Evolutionary conservation across 2,888 invertebrate species (phyloP).

Genomic region (Suillia variegata): DNA sequence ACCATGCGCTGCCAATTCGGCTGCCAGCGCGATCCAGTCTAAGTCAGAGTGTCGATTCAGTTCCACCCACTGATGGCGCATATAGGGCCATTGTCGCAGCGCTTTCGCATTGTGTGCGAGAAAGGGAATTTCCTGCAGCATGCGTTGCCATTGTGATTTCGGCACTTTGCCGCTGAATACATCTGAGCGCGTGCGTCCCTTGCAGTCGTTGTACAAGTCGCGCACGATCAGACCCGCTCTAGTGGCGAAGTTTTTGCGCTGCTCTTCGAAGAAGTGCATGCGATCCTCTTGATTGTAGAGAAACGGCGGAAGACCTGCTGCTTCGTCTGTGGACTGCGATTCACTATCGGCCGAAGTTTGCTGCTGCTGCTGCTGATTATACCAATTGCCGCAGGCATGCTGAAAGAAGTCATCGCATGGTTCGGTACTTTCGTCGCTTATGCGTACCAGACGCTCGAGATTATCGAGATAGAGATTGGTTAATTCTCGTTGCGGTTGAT

Average conservation of each 20-base stretch:
- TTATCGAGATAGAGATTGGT: slow-evolving; percentile 46
- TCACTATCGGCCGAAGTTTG: not conserved
- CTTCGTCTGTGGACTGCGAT: too few species aligned
- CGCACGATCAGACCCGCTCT: slow-evolving; percentile 41
- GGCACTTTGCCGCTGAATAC: not conserved
- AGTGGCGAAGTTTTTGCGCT: slow-evolving; percentile 41
- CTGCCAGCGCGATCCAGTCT: slow-evolving; percentile 46
- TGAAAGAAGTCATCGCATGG: slow-evolving; percentile 52
- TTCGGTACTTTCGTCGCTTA: slow-evolving; percentile 38
- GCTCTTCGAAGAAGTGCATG: slow-evolving; percentile 46
- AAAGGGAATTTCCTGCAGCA: slow-evolving; percentile 44
- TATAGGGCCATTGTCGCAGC: slow-evolving; percentile 45
- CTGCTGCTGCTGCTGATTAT: not conserved
- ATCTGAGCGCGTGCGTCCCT: slow-evolving; percentile 19
- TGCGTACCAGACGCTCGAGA: slow-evolving; percentile 38
- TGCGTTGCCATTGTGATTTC: slow-evolving; percentile 30
- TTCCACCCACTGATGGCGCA: slow-evolving; percentile 48
- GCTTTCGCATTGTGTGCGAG: slow-evolving; percentile 30
- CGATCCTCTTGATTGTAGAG: slow-evolving; percentile 52
- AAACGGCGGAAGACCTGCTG: slow-evolving; percentile 40
- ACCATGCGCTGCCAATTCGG: slow-evolving; percentile 48
- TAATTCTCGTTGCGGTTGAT: too few species aligned
- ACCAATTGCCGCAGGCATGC: slow-evolving; percentile 50
- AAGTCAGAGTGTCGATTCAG: slow-evolving; percentile 31
- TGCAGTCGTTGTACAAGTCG: slow-evolving; percentile 46